phyloP scores from a whole-genome alignment of 1,140 invertebrate species.

The Tetragonula clypearis region DNA sequence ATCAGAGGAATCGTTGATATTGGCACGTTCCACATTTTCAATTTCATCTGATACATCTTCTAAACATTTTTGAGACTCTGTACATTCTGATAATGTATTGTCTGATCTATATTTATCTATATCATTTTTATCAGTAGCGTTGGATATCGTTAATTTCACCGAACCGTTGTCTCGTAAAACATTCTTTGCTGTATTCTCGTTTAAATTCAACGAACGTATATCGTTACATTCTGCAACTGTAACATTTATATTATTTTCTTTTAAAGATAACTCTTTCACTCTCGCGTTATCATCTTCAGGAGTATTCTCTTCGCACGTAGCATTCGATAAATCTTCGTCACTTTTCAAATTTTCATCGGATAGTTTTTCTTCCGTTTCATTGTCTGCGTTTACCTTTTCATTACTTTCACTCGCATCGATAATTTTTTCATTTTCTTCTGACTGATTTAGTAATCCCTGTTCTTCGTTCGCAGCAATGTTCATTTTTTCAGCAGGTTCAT shows the following conservation, averaged over 20 bases:
- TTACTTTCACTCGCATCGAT: neutral
- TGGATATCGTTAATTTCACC: neutral
- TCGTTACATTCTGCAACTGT: neutral
- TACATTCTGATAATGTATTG: neutral
- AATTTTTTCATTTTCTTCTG: constrained; percentile 3
- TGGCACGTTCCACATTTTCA: neutral
- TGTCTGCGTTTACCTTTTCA: neutral
- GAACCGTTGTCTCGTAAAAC: constrained; percentile 8
- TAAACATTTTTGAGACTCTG: constrained; percentile 2
- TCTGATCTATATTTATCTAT: neutral
- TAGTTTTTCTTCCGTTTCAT: constrained; percentile 6
- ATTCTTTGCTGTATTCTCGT: constrained; percentile 16
- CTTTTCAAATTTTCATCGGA: constrained; percentile 3
- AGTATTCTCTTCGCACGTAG: neutral
- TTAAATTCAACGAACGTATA: neutral
- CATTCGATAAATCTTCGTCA: neutral
- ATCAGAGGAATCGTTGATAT: neutral
- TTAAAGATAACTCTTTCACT: neutral
- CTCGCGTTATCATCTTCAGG: constrained; percentile 5
- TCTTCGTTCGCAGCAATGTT: neutral
- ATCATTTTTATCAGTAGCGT: neutral
- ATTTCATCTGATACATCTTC: neutral
- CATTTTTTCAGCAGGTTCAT: neutral
- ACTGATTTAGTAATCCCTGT: neutral
- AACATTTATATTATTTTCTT: constrained; percentile 10